A percentile compares a stretch with the other conserved stretches of the same genome.
Evolutionary conservation across 2,113 vertebrate species (phyloP).

Genomic region (Rhabdomys dilectus): DNA sequence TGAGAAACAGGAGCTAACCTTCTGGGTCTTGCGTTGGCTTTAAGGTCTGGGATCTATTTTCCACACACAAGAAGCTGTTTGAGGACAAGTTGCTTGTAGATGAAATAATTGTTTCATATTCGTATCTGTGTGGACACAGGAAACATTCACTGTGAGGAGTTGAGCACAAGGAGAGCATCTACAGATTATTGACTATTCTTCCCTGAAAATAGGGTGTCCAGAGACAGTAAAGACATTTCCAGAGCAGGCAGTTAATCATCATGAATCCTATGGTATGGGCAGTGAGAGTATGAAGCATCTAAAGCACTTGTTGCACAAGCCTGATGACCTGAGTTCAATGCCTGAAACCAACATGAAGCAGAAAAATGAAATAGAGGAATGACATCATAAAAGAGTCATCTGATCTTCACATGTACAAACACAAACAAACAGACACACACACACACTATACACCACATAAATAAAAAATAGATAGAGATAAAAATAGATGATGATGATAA

Average conservation of each 20-base stretch:
- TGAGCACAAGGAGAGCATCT: accelerated
- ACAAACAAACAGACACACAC: not conserved
- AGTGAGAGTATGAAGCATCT: not conserved
- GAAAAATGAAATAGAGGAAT: not conserved
- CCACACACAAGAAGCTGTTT: conserved; percentile 77
- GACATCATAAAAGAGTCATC: not conserved
- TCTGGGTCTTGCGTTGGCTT: not conserved
- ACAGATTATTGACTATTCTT: not conserved
- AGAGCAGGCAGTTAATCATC: not conserved
- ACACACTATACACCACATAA: not conserved
- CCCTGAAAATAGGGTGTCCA: not conserved
- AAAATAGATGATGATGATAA: too few species aligned
- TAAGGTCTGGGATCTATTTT: not conserved
- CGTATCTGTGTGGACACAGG: conserved; percentile 88
- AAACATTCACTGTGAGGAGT: not conserved
- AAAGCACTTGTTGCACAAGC: not conserved
- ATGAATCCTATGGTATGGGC: not conserved
- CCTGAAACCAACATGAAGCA: not conserved
- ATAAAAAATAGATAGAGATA: not conserved
- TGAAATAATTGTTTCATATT: conserved; percentile 89
- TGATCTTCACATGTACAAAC: not conserved
- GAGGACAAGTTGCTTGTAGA: conserved; percentile 87
- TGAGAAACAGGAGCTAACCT: not conserved
- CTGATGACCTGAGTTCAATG: not conserved
- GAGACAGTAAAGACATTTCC: not conserved